A percentile compares a stretch with the other conserved stretches of the same genome.
These are phyloP conservation scores for Hyles euphorbiae DNA, from an alignment of 1,140 invertebrate genomes.

Conservation along the genomic window DNA sequence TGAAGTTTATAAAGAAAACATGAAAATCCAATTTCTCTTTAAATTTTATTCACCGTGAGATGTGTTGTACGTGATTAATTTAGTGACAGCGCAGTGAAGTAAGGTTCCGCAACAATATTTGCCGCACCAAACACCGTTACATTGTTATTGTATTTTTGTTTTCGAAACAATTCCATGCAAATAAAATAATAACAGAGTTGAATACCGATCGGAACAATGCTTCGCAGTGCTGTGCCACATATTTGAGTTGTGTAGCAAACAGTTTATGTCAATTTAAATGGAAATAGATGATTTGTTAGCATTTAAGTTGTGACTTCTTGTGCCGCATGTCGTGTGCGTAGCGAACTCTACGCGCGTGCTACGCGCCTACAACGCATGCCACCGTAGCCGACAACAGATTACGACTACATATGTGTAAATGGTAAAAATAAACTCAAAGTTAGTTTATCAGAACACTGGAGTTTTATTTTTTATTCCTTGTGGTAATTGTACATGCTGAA, in stretches of 20 bases:
- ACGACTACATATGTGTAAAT: slow-evolving; percentile 77
- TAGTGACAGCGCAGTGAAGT: too few relatives aligned
- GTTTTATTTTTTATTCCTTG: slow-evolving; percentile 56
- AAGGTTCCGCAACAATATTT: too few relatives aligned
- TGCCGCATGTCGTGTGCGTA: slow-evolving; percentile 52
- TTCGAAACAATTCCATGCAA: too few relatives aligned
- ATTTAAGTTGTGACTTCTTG: slow-evolving; percentile 10
- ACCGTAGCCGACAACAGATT: slow-evolving; percentile 71
- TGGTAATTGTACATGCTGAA: too few relatives aligned
- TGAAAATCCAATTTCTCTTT: background rate
- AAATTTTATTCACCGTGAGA: too few relatives aligned
- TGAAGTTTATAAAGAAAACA: slow-evolving; percentile 41
- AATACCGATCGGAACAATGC: too few relatives aligned
- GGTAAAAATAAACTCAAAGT: slow-evolving; percentile 77
- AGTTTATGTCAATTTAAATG: slow-evolving; percentile 18
- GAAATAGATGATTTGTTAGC: slow-evolving; percentile 7
- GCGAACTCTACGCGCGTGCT: slow-evolving; percentile 51
- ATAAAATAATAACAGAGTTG: too few relatives aligned
- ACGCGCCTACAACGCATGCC: slow-evolving; percentile 61
- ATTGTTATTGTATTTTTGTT: too few relatives aligned
- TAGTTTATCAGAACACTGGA: slow-evolving; percentile 75
- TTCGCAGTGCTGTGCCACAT: too few relatives aligned
- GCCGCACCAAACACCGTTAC: too few relatives aligned
- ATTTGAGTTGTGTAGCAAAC: background rate
- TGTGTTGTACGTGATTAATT: too few relatives aligned